Evolutionary conservation across 2,888 invertebrate genomes (phyloP).

Genomic region (Drosophila dives): DNA sequence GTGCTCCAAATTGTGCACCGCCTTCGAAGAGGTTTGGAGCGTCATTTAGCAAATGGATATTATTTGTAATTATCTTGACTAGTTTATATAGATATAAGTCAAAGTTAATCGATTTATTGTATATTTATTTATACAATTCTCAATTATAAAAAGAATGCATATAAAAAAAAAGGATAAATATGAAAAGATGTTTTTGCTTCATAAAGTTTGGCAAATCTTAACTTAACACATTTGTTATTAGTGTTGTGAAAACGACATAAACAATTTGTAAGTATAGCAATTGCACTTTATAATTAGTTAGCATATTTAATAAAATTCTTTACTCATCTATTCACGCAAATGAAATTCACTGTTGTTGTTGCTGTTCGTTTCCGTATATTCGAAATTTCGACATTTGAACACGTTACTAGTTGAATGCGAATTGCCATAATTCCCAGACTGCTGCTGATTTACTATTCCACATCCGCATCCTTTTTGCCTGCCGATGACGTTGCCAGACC

Average conservation of each 20-base stretch:
- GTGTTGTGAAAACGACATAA: background rate
- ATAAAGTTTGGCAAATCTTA: constrained; percentile 4
- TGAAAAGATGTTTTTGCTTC: background rate
- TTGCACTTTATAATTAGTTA: constrained; percentile 10
- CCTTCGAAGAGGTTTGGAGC: constrained; percentile 97
- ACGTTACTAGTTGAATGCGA: constrained; percentile 8
- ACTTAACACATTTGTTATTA: background rate
- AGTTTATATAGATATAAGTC: constrained; percentile 8
- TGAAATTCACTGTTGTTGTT: background rate
- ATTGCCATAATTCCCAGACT: constrained; percentile 4
- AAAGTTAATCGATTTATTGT: background rate
- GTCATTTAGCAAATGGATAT: constrained; percentile 86
- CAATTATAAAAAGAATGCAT: constrained; percentile 62
- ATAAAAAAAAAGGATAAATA: constrained; percentile 20
- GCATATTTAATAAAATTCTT: background rate
- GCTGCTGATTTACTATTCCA: background rate
- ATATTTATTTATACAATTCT: constrained; percentile 48
- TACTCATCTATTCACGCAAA: background rate
- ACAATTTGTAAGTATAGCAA: background rate
- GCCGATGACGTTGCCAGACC: background rate
- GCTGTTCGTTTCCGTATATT: background rate
- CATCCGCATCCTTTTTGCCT: background rate
- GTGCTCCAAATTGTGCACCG: constrained; percentile 96
- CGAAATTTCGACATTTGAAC: constrained; percentile 2
- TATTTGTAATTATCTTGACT: background rate